Percentiles rank a stretch among this genome's conserved stretches.
Conservation (phyloP, 2,797 vertebrate genomes). For the Platyrinchus mystaceus region DNA sequence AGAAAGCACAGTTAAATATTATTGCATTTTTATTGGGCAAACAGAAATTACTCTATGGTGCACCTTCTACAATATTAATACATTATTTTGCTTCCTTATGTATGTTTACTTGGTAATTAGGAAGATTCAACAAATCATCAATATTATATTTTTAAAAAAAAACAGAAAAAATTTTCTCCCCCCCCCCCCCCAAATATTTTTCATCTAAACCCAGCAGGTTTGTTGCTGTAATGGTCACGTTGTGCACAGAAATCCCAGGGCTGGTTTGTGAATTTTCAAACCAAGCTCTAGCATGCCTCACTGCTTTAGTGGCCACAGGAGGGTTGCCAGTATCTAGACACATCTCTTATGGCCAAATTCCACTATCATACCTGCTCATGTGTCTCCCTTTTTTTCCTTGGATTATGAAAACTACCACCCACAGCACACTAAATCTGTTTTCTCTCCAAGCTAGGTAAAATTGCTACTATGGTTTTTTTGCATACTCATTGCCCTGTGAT, state of each 20-base stretch:
- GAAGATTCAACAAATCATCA: conserved; percentile 53
- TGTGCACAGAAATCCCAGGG: not conserved
- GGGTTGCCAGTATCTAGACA: not conserved
- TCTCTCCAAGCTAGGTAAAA: not conserved
- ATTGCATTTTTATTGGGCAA: conserved; percentile 35
- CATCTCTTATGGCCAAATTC: not conserved
- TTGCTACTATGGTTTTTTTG: not conserved
- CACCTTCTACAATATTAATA: conserved; percentile 52
- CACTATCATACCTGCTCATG: not conserved
- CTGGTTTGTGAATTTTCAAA: not conserved
- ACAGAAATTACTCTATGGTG: not conserved
- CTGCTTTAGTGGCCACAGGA: not conserved
- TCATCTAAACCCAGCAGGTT: not conserved
- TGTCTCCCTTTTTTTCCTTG: not conserved
- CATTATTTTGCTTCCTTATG: conserved; percentile 60
- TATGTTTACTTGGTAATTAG: conserved; percentile 65
- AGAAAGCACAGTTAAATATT: conserved; percentile 22
- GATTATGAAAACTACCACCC: not conserved
- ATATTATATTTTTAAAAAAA: conserved; percentile 60
- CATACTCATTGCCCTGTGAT: fast-evolving
- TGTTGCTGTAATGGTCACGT: not conserved
- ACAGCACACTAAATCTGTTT: not conserved
- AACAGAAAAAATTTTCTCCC: not conserved
- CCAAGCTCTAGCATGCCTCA: not conserved
- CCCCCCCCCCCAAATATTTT: fast-evolving